Conservation (phyloP, 92 coral and sea anemone genomes). For the Umimayanthus chanpuru region DNA sequence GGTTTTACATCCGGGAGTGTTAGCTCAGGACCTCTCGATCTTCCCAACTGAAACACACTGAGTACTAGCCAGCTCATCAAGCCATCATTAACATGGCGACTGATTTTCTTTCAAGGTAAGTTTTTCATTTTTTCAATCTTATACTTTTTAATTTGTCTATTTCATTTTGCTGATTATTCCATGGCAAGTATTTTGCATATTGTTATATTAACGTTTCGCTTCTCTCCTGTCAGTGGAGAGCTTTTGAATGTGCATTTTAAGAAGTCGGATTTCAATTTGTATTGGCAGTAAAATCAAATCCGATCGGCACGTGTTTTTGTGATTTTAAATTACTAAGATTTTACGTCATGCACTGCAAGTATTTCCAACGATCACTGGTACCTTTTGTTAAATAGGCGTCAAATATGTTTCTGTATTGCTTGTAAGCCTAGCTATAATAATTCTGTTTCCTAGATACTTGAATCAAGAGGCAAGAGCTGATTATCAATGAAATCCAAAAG, state of each 20-base stretch:
- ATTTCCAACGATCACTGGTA: background rate
- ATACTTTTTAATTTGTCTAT: background rate
- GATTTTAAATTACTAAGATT: background rate
- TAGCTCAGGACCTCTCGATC: conserved; percentile 49
- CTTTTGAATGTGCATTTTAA: background rate
- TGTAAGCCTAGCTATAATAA: background rate
- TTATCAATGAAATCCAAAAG: too few species aligned
- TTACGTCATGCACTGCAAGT: background rate
- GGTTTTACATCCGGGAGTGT: conserved; percentile 50
- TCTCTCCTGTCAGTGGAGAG: background rate
- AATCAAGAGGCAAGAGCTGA: background rate
- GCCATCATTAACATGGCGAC: conserved; percentile 54
- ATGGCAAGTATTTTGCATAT: background rate
- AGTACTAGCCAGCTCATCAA: conserved; percentile 68
- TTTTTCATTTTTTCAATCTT: background rate
- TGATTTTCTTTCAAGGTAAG: conserved; percentile 55
- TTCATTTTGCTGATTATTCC: background rate
- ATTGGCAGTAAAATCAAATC: background rate
- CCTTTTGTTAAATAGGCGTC: background rate
- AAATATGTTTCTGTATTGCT: background rate
- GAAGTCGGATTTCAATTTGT: background rate
- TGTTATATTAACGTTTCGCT: background rate
- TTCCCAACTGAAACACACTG: conserved; percentile 9
- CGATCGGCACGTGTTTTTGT: conserved; percentile 8
- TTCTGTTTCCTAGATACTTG: background rate